phyloP scores from a whole-genome alignment of 2,113 vertebrate genomes.

The Mirounga angustirostris region DNA sequence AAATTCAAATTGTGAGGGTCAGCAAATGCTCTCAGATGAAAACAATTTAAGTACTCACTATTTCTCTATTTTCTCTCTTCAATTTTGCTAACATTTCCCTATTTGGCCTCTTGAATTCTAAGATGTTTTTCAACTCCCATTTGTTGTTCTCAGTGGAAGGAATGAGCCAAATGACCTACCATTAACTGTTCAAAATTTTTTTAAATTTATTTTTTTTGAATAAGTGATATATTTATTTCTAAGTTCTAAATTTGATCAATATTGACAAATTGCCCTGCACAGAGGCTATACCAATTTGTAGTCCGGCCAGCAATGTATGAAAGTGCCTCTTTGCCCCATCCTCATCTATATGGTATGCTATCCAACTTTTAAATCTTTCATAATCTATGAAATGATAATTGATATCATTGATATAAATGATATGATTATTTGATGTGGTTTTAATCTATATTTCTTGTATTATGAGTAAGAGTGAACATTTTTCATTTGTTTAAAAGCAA shows the following conservation, averaged over 20 bases:
- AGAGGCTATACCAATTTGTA: background rate
- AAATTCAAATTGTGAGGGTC: background rate
- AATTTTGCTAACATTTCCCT: background rate
- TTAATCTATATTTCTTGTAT: background rate
- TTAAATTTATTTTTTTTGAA: background rate
- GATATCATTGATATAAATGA: too few relatives aligned
- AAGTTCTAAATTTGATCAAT: background rate
- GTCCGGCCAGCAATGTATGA: background rate
- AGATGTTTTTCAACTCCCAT: background rate
- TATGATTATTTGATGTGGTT: background rate
- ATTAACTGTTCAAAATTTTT: background rate
- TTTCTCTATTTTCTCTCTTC: background rate
- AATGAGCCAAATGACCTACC: background rate
- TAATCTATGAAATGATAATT: background rate
- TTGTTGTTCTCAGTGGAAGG: background rate
- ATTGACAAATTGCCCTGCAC: background rate
- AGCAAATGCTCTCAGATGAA: background rate
- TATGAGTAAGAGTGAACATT: background rate
- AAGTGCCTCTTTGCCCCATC: background rate
- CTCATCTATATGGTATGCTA: background rate
- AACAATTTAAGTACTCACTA: background rate
- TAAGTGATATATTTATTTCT: background rate
- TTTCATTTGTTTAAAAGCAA: background rate
- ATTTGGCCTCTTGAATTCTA: background rate
- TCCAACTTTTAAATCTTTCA: background rate